These are phyloP conservation scores for Agrypnia vestita DNA, from an alignment of 1,140 invertebrate genomes.

Conservation along the genomic window DNA sequence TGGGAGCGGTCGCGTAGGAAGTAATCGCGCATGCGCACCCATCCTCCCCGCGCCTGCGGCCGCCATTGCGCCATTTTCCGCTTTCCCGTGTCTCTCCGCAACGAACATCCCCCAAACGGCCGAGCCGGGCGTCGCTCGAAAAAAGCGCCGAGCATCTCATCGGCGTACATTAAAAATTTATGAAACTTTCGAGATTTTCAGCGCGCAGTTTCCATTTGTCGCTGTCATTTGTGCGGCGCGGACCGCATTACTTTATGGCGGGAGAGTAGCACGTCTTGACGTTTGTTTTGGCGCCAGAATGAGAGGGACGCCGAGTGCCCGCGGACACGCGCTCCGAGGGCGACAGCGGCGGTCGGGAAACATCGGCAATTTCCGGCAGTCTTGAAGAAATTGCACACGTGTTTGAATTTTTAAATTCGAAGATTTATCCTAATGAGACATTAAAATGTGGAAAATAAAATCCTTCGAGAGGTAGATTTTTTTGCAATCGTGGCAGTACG, in stretches of 20 bases:
- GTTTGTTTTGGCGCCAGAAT: conserved; percentile 59
- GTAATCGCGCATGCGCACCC: conserved; percentile 50
- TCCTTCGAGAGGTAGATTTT: too few species aligned
- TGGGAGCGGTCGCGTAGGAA: conserved; percentile 53
- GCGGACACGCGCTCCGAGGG: background rate
- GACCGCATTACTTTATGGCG: conserved; percentile 48
- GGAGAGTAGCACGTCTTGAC: conserved; percentile 48
- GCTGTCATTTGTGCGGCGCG: background rate
- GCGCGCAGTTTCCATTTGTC: background rate
- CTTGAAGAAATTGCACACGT: conserved; percentile 41
- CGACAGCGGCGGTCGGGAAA: conserved; percentile 20
- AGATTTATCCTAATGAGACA: background rate
- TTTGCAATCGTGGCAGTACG: too few species aligned
- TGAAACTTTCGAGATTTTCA: background rate
- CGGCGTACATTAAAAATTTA: background rate
- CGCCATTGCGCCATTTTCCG: conserved; percentile 61
- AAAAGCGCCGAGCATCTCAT: conserved; percentile 7
- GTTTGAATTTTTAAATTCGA: conserved; percentile 28
- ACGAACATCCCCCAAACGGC: conserved; percentile 14
- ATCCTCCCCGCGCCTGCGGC: conserved; percentile 47
- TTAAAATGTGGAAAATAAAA: too few species aligned
- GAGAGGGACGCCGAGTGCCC: conserved; percentile 24
- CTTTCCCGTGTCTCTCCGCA: conserved; percentile 36
- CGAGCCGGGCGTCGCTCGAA: background rate
- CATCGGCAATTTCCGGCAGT: conserved; percentile 35